These are phyloP conservation scores for Bostrychus sinensis DNA, from an alignment of 2,113 vertebrate genomes.

Conservation along the genomic window DNA sequence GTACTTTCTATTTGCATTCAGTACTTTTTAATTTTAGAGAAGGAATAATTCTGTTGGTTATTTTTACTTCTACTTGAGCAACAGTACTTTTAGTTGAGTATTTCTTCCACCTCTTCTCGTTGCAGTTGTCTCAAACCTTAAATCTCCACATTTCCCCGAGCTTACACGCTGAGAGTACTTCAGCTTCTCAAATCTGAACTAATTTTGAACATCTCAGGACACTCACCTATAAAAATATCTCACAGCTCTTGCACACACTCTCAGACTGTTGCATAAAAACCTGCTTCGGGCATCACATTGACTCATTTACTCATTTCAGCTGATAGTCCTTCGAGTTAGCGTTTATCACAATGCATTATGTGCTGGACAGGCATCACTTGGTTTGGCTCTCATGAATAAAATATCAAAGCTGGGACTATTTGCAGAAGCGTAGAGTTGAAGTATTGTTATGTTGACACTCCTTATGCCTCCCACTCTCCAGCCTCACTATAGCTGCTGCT, in stretches of 20 bases:
- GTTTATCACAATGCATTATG: constrained; percentile 23
- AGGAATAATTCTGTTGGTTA: too few relatives aligned
- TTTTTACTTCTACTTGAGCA: too few relatives aligned
- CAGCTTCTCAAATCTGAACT: neutral
- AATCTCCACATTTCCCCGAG: too few relatives aligned
- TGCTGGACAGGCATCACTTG: constrained; percentile 36
- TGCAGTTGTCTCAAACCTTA: too few relatives aligned
- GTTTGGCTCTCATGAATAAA: constrained; percentile 66
- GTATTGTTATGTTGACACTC: constrained; percentile 52
- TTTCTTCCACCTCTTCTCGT: too few relatives aligned
- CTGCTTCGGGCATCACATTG: neutral
- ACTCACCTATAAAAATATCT: neutral
- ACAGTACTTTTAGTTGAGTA: too few relatives aligned
- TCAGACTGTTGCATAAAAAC: neutral
- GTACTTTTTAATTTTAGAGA: too few relatives aligned
- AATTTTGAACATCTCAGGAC: neutral
- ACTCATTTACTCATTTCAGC: constrained; percentile 7
- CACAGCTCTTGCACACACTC: neutral
- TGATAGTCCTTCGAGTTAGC: constrained; percentile 10
- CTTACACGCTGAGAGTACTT: too few relatives aligned
- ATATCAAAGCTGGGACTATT: constrained; percentile 56
- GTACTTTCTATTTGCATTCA: too few relatives aligned
- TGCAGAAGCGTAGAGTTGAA: constrained; percentile 35
- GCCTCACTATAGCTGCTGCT: constrained; percentile 47
- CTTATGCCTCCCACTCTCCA: constrained; percentile 65